These are phyloP conservation scores for Orthonychiurus folsomi DNA, from an alignment of 2,888 invertebrate species.

Conservation along the genomic window DNA sequence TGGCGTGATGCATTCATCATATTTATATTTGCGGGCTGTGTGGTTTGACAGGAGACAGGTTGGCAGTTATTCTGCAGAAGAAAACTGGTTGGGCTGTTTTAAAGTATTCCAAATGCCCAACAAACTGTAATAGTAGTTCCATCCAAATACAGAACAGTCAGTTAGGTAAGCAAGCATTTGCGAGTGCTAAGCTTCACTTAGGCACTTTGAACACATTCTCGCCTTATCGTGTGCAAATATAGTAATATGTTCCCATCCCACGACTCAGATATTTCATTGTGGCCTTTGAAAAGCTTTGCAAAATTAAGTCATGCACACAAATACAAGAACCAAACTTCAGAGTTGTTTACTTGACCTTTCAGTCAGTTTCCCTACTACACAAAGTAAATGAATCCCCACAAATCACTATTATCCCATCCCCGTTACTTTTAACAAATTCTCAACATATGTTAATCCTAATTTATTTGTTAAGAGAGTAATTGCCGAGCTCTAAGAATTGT, in stretches of 20 bases:
- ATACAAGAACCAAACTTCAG: not conserved
- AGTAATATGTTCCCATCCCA: not conserved
- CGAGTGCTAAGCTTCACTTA: not conserved
- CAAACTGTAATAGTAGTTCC: not conserved
- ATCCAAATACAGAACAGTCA: not conserved
- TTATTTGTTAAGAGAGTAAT: too few relatives aligned
- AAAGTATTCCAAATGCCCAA: too few relatives aligned
- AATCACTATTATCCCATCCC: too few relatives aligned
- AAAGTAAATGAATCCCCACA: too few relatives aligned
- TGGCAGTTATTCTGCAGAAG: too few relatives aligned
- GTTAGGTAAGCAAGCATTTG: not conserved
- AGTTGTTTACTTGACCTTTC: not conserved
- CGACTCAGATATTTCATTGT: not conserved
- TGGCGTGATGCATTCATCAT: not conserved
- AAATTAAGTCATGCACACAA: not conserved
- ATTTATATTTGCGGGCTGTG: not conserved
- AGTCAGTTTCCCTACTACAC: too few relatives aligned
- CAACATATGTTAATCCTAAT: too few relatives aligned
- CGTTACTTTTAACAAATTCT: too few relatives aligned
- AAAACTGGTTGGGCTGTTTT: too few relatives aligned
- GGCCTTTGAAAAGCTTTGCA: not conserved
- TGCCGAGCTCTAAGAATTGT: too few relatives aligned
- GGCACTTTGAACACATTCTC: not conserved
- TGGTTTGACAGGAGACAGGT: too few relatives aligned
- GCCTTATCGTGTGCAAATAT: not conserved